These are phyloP conservation scores for Galaxias olidus DNA, from an alignment of 2,797 vertebrate genomes.

Conservation along the genomic window DNA sequence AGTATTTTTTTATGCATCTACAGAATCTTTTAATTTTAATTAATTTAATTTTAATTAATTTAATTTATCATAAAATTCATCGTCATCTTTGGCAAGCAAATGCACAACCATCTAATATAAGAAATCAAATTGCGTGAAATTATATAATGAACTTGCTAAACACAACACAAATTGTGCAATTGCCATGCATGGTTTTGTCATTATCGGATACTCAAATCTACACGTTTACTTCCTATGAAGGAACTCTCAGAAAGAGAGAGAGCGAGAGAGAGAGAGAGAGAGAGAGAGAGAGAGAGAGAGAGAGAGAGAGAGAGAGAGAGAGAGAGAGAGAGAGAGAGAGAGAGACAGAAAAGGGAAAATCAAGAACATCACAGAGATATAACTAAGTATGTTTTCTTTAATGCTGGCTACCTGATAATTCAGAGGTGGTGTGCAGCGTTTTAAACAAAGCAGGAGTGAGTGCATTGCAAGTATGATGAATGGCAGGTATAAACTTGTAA, in stretches of 20 bases:
- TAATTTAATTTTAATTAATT: too few relatives aligned
- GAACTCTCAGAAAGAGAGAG: conserved; percentile 31
- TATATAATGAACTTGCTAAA: too few relatives aligned
- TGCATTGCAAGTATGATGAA: conserved; percentile 71
- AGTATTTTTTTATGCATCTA: too few relatives aligned
- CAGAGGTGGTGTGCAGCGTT: conserved; percentile 60
- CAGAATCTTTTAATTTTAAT: too few relatives aligned
- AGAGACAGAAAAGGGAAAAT: conserved; percentile 35
- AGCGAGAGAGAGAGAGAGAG: conserved; percentile 29
- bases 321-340: conserved; percentile 31
- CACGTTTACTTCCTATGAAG: conserved; percentile 59
- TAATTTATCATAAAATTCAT: too few relatives aligned
- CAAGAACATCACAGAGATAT: conserved; percentile 3
- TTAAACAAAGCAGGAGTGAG: conserved; percentile 68
- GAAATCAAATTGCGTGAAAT: background rate
- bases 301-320: conserved; percentile 31
- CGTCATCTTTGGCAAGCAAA: too few relatives aligned
- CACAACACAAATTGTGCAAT: too few relatives aligned
- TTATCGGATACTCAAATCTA: conserved; percentile 60
- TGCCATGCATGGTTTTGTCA: conserved; percentile 56
- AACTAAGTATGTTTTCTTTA: conserved; percentile 66
- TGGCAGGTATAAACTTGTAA: conserved; percentile 73
- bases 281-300: conserved; percentile 31
- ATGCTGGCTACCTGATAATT: conserved; percentile 68
- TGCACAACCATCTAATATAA: too few relatives aligned